phyloP scores from a whole-genome alignment of 1,140 invertebrate genomes.

The Bombus huntii region DNA sequence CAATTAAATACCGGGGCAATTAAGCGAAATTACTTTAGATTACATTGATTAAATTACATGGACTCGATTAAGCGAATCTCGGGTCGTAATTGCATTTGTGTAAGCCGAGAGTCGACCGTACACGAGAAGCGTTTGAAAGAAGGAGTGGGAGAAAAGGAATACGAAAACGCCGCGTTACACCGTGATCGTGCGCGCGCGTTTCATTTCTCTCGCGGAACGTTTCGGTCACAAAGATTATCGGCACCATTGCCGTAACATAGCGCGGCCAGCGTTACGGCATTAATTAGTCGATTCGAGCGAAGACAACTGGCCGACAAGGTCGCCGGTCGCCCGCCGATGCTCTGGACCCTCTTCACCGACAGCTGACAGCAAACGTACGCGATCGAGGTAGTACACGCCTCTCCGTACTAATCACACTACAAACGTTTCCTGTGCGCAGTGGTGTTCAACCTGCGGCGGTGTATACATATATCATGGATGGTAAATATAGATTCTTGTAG shows the following conservation, averaged over 20 bases:
- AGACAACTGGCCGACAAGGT: conserved; percentile 77
- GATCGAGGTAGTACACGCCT: conserved; percentile 78
- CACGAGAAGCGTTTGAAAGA: not conserved
- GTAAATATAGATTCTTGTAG: not conserved
- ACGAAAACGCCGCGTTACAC: conserved; percentile 16
- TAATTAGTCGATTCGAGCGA: conserved; percentile 75
- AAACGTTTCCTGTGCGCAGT: conserved; percentile 77
- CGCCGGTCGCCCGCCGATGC: conserved; percentile 56
- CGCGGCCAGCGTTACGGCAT: conserved; percentile 65
- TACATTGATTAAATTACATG: conserved; percentile 66
- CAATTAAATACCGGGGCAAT: conserved; percentile 56
- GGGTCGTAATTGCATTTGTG: conserved; percentile 55
- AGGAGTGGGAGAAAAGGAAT: not conserved
- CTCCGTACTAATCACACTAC: conserved; percentile 79
- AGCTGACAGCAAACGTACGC: conserved; percentile 79
- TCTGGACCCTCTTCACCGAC: conserved; percentile 68
- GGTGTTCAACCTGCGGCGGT: conserved; percentile 71
- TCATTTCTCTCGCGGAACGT: not conserved
- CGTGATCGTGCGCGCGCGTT: not conserved
- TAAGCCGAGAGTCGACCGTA: conserved; percentile 44
- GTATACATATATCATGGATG: not conserved
- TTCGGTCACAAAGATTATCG: conserved; percentile 44
- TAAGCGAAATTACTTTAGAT: conserved; percentile 60
- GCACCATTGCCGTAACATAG: conserved; percentile 28
- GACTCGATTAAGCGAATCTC: conserved; percentile 46